Percentiles rank a stretch among this genome's conserved stretches.
Conservation (phyloP, 2,113 vertebrate species). For the Apistogramma diplotaenia region DNA sequence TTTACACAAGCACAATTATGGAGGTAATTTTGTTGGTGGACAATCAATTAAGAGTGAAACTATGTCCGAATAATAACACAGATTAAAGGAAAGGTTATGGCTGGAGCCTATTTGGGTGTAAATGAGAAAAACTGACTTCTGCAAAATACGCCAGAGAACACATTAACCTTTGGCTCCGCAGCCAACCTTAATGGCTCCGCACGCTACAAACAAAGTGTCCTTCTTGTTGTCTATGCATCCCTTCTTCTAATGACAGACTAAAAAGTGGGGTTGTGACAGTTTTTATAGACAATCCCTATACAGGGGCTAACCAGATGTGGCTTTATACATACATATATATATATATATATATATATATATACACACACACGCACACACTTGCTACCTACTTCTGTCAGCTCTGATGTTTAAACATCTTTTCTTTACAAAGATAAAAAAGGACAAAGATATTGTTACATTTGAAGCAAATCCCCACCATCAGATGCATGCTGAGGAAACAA, state of each 20-base stretch:
- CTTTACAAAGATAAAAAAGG: neutral
- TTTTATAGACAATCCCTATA: neutral
- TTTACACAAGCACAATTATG: conserved; percentile 70
- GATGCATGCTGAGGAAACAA: neutral
- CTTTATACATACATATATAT: no score
- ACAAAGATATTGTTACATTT: neutral
- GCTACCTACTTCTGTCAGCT: neutral
- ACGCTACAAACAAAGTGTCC: neutral
- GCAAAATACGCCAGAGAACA: neutral
- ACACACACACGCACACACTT: no score
- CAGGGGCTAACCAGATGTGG: neutral
- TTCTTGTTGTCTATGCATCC: neutral
- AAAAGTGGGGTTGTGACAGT: neutral
- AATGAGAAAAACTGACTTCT: conserved; percentile 16
- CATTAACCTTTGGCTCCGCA: conserved; percentile 1
- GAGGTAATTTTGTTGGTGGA: conserved; percentile 61
- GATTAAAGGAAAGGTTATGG: conserved; percentile 56
- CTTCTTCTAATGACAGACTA: neutral
- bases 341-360: no score
- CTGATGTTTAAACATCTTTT: neutral
- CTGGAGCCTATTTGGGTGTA: conserved; percentile 26
- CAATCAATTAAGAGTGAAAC: conserved; percentile 72
- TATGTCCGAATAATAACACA: conserved; percentile 46
- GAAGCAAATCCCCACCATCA: neutral
- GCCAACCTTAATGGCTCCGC: neutral